These are phyloP conservation scores for Ectemnius lituratus DNA, from an alignment of 2,888 invertebrate genomes.

Conservation along the genomic window DNA sequence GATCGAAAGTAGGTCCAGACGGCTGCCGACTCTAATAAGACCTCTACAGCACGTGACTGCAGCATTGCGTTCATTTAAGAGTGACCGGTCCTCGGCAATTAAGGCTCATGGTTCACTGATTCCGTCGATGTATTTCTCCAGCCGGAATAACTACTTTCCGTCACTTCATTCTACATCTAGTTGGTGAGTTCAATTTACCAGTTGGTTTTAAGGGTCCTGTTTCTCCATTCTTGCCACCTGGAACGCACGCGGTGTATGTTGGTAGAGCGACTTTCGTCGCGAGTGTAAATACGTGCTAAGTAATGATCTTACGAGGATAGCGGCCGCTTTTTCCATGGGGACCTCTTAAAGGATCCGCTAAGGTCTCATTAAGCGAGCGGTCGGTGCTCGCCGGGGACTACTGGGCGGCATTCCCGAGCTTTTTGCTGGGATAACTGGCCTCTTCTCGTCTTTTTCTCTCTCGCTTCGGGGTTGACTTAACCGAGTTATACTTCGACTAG, in stretches of 20 bases:
- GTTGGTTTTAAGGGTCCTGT: conserved; percentile 1
- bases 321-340: conserved; percentile 4
- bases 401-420: conserved; percentile 32
- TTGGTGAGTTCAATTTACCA: conserved; percentile 11
- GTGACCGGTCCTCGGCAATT: not conserved
- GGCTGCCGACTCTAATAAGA: not conserved
- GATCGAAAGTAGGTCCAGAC: conserved; percentile 10
- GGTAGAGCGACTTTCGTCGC: not conserved
- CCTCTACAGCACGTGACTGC: not conserved
- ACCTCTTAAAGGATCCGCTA: conserved; percentile 31
- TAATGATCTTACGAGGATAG: conserved; percentile 27
- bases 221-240: conserved; percentile 3
- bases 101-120: not conserved
- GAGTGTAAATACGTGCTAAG: conserved; percentile 25
- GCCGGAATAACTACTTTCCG: too few relatives aligned
- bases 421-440: conserved; percentile 21
- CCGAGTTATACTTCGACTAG: conserved; percentile 9
- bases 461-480: not conserved
- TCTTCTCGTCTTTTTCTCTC: not conserved
- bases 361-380: conserved; percentile 34
- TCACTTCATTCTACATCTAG: not conserved
- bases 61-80: not conserved
- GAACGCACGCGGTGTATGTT: not conserved
- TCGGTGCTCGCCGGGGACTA: conserved; percentile 5
- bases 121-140: not conserved